Base-by-base conservation (phyloP, 1,140 invertebrate genomes). In the Nilaparvata lugens region DNA sequence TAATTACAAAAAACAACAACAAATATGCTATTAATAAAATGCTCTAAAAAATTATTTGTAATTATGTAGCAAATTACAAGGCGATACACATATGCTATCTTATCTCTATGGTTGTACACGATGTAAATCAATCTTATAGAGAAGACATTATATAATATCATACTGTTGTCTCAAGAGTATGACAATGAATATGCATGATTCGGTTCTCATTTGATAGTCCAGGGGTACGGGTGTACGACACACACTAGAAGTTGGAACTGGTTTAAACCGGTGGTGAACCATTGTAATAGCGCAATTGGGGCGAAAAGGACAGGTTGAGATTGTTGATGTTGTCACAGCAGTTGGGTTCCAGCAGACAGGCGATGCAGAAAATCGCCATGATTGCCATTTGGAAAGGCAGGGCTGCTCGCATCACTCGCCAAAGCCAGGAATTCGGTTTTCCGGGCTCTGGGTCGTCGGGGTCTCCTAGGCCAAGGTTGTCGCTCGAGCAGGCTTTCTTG, bases 241-340 rank as follows among this genome's bases (percentile, higher is more conserved):
- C 31, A 35, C 31, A 35, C 31, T 35, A 11, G 31, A 54, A 25
- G 24, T 16, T 54, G 19, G 18, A 21, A 24, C 16, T 18, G 43
- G 55, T 70, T 88, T 80, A 91, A 58, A 89, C 82, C 0, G 91
- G 91, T 31, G 91, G 91, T 18, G 90, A 89, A 63, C 91, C 91
- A 48, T 85, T 81, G 6, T 91, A 82, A 66, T 93, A 93, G 52
- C 88, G 83, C 59, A 95, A 74, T 68, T 93, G 89, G 2, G 91
- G 91, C 3, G 86, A 86, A 19, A 94, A 76, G 0, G 88, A 91
- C 66, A 89, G 78, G 24, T 84, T 85, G 62, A 93, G 80, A 56
- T 87, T 91, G 75, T 93, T 91, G 58, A 91, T 79, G 13, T 85
- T 81, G 71, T 94, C 90, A 73, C 91, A 93, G 71, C 91, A 93